Evolutionary conservation across 2,113 vertebrate genomes (phyloP).

Genomic region (Thamnaconus septentrionalis): DNA sequence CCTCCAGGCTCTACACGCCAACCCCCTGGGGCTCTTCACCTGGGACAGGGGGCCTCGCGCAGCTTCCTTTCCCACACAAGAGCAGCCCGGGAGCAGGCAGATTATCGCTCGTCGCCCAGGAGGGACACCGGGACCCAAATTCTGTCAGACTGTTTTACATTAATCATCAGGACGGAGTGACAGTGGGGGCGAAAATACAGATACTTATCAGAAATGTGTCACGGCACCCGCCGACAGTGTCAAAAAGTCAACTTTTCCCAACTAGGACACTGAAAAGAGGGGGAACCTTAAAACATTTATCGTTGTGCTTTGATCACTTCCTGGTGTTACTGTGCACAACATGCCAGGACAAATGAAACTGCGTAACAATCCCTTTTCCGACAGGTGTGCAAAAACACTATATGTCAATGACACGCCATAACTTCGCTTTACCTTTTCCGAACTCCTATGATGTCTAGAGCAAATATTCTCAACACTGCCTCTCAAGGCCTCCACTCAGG

Average conservation of each 20-base stretch:
- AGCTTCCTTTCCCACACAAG: constrained; percentile 45
- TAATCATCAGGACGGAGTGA: constrained; percentile 68
- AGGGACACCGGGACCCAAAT: constrained; percentile 68
- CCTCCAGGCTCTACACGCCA: constrained; percentile 69
- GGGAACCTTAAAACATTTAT: constrained; percentile 3
- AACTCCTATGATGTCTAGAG: neutral
- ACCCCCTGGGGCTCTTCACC: constrained; percentile 74
- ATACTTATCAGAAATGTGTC: constrained; percentile 37
- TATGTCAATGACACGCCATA: neutral
- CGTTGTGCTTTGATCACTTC: neutral
- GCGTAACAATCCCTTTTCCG: constrained; percentile 5
- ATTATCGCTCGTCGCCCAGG: constrained; percentile 66
- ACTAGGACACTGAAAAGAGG: constrained; percentile 27
- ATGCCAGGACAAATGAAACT: constrained; percentile 3
- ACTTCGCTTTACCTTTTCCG: neutral
- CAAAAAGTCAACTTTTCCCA: constrained; percentile 48
- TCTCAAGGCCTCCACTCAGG: neutral
- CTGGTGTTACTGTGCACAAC: constrained; percentile 10
- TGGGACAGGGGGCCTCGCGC: constrained; percentile 60
- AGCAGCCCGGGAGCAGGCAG: constrained; percentile 55
- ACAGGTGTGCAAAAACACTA: neutral
- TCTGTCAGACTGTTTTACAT: constrained; percentile 71
- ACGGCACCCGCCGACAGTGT: constrained; percentile 23
- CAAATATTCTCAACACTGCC: constrained; percentile 1
- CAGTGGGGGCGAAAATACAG: constrained; percentile 49